Conservation (phyloP, 2,888 invertebrate species). For the Colostygia pectinataria region DNA sequence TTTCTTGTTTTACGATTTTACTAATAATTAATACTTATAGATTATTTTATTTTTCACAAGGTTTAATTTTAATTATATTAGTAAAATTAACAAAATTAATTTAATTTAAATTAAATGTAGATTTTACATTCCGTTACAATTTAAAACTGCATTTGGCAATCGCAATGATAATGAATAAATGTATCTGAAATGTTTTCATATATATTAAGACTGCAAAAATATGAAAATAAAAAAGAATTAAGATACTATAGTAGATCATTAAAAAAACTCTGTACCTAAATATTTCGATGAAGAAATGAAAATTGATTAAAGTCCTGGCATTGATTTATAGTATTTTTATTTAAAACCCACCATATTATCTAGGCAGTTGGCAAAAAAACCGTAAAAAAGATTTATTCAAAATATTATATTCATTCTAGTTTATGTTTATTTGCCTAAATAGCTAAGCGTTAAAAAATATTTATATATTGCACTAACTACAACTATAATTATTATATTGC, state of each 20-base stretch:
- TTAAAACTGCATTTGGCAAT: too few species aligned
- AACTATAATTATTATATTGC: too few species aligned
- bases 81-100: too few species aligned
- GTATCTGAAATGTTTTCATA: slow-evolving; percentile 30
- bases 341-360: neutral
- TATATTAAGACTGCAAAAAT: slow-evolving; percentile 38
- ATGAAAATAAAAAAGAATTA: slow-evolving; percentile 38
- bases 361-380: too few species aligned
- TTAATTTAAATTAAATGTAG: slow-evolving; percentile 4
- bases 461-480: too few species aligned
- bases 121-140: slow-evolving; percentile 37
- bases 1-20: too few species aligned
- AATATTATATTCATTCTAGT: too few species aligned
- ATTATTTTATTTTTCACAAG: too few species aligned
- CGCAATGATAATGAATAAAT: slow-evolving; percentile 11
- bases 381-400: neutral
- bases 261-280: slow-evolving; percentile 44
- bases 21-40: too few species aligned
- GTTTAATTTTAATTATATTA: too few species aligned
- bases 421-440: too few species aligned
- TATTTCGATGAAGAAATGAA: slow-evolving; percentile 33
- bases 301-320: slow-evolving; percentile 46
- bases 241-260: slow-evolving; percentile 43
- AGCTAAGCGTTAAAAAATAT: too few species aligned
- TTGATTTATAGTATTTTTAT: slow-evolving; percentile 36